phyloP scores from a whole-genome alignment of 1,140 invertebrate species.

The Oncopodura yosiiana region DNA sequence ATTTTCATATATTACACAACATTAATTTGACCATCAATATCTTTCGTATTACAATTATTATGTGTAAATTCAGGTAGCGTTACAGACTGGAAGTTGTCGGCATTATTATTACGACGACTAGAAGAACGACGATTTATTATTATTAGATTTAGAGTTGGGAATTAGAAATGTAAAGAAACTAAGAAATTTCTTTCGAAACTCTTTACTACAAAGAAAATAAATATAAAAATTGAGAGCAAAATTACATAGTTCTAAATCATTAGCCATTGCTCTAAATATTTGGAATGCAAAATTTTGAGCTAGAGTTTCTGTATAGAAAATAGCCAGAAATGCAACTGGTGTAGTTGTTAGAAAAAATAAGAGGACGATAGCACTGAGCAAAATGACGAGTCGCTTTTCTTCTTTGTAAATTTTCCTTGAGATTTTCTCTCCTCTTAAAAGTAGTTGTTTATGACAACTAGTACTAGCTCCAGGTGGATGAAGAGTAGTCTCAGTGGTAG shows the following conservation, averaged over 20 bases:
- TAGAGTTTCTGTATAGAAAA: slow-evolving; percentile 38
- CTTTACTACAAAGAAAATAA: slow-evolving; percentile 41
- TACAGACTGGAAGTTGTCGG: too few relatives aligned
- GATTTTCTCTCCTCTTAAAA: slow-evolving; percentile 27
- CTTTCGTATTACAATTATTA: too few relatives aligned
- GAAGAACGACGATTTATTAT: too few relatives aligned
- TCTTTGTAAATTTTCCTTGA: slow-evolving; percentile 40
- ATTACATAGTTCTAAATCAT: slow-evolving; percentile 40
- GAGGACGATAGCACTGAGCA: slow-evolving; percentile 41
- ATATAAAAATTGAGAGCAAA: slow-evolving; percentile 42
- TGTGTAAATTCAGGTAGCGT: too few relatives aligned
- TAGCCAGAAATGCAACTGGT: slow-evolving; percentile 41
- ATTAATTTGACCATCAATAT: too few relatives aligned
- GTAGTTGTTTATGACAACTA: slow-evolving; percentile 20
- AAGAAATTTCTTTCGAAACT: slow-evolving; percentile 40
- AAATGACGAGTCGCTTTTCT: slow-evolving; percentile 40
- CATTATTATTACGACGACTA: too few relatives aligned
- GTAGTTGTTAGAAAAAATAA: slow-evolving; percentile 43
- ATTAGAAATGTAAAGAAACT: slow-evolving; percentile 27
- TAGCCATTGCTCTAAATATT: slow-evolving; percentile 40
- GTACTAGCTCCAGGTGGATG: neutral
- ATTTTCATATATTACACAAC: too few relatives aligned
- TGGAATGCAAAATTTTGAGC: slow-evolving; percentile 38
- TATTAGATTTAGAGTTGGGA: too few relatives aligned
- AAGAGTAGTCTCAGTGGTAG: neutral